Evolutionary conservation across 2,113 vertebrate genomes (phyloP), one percentile per base, ranked within the genome.

Genomic region (Corythornis cristatus): DNA sequence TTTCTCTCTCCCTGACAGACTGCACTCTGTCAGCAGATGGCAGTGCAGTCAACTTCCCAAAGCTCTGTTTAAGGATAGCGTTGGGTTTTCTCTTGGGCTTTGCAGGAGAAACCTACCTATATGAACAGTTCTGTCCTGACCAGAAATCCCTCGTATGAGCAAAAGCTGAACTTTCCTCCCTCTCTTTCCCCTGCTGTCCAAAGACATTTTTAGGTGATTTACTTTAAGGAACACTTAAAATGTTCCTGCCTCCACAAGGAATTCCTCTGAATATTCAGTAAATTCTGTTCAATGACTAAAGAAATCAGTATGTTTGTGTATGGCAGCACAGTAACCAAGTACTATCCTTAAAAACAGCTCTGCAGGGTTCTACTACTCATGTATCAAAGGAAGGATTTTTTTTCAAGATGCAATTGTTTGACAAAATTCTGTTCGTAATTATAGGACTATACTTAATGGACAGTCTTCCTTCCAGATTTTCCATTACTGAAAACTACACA

Each of bases 11-110:
- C 18, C 40, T 53, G 33, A 15, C 1, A 62, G 51, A 17, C 29
- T 73, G 23, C 37, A 25, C 15, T 42, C 17, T 45, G 79, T 33
- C 96, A 90, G 91, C 85, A 97, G 96, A 75, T 93, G 96, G 96
- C 95, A 95, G 64, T 93, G 73, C 80, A 93, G 84, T 42, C 85
- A 96, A 31, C 50, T 15, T 40, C 29, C 31, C 8, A 37, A 84
- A 84, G 28, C 37, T 46, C 29, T 56, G 90, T 88, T 45, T 56
- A 80, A 85, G 21, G 15, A 67, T 26, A 43, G 43, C 25, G 37
- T 29, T 25, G 22, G 9, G 21, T 48, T 67, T 17, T 82, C 54
- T 18, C 37, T 40, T 31, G 17, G 11, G 18, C 19, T 64, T 73
- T 17, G 42, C 22, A 76, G 35, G 8, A 56, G 35, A 87, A 79